Conservation (phyloP, 1,140 invertebrate species). For the Daktulosphaira vitifoliae region DNA sequence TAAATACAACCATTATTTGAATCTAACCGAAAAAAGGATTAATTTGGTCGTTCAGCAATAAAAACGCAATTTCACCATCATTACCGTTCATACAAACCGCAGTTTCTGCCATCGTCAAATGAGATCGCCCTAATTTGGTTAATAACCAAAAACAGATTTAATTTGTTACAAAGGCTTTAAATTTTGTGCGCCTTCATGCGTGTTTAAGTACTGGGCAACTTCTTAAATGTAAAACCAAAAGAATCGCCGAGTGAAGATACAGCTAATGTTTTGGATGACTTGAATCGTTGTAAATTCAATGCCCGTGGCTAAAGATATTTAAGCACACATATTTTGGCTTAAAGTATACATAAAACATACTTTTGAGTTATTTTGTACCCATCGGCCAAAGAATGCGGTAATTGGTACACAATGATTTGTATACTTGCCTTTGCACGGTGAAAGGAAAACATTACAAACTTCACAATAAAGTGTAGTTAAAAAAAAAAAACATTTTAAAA, state of each 20-base stretch:
- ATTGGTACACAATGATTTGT: background rate
- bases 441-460: too few relatives aligned
- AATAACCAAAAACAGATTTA: constrained; percentile 14
- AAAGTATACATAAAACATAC: background rate
- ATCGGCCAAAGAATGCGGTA: background rate
- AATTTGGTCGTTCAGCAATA: constrained; percentile 10
- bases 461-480: too few relatives aligned
- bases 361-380: background rate
- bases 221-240: constrained; percentile 6
- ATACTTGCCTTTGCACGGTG: too few relatives aligned
- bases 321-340: background rate
- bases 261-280: constrained; percentile 15
- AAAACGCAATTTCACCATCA: background rate
- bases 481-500: too few relatives aligned
- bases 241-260: background rate
- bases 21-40: background rate
- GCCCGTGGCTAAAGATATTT: too few relatives aligned
- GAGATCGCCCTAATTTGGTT: background rate
- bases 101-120: background rate
- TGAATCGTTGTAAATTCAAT: background rate
- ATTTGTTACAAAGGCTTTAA: constrained; percentile 11
- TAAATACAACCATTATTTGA: background rate
- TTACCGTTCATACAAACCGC: background rate
- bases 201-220: constrained; percentile 4
- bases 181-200: background rate